phyloP scores from a whole-genome alignment of 2,797 vertebrate species.

The Pristis pectinata region DNA sequence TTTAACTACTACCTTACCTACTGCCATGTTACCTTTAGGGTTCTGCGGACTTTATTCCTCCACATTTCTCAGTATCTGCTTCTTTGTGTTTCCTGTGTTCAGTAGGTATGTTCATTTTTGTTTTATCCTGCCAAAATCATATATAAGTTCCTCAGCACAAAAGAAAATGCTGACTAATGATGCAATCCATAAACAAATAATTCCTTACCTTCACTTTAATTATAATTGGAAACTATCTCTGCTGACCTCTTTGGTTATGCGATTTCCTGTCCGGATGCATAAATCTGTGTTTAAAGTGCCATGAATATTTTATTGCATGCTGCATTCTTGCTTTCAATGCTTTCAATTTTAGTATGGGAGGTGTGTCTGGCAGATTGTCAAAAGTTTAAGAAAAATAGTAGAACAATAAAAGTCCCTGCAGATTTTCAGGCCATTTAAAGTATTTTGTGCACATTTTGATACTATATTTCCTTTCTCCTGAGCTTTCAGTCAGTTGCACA shows the following conservation, averaged over 20 bases:
- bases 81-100: background rate
- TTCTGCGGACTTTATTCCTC: no score
- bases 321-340: background rate
- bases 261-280: slow-evolving; percentile 4
- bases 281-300: background rate
- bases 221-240: background rate
- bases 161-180: background rate
- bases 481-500: background rate
- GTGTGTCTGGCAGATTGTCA: background rate
- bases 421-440: background rate
- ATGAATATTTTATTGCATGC: slow-evolving; percentile 24
- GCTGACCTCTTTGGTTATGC: background rate
- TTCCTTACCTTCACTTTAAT: background rate
- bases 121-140: background rate
- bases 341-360: background rate
- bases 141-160: background rate
- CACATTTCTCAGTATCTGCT: background rate
- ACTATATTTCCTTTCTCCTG: background rate
- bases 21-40: no score
- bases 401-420: slow-evolving; percentile 11
- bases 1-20: no score
- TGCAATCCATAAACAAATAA: background rate
- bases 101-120: background rate
- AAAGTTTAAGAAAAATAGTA: background rate
- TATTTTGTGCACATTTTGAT: slow-evolving; percentile 23